phyloP scores from a whole-genome alignment of 2,797 vertebrate species.

The Cottoperca gobio region DNA sequence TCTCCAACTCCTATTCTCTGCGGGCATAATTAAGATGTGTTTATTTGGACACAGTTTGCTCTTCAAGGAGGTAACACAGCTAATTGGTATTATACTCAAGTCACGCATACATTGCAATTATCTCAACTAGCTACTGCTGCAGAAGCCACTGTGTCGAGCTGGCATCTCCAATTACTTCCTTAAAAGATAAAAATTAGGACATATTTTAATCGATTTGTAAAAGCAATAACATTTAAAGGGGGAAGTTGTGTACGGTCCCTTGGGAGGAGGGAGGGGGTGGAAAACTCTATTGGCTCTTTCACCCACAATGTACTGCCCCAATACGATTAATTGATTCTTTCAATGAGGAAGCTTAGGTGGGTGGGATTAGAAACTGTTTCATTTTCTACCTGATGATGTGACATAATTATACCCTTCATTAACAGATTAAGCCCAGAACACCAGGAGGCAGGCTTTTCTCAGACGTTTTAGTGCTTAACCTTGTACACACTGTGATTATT shows the following conservation, averaged over 20 bases:
- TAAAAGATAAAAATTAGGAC: slow-evolving; percentile 72
- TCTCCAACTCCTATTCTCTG: slow-evolving; percentile 80
- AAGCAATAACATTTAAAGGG: slow-evolving; percentile 63
- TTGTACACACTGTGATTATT: slow-evolving; percentile 3
- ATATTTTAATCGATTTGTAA: slow-evolving; percentile 78
- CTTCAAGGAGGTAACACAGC: slow-evolving; percentile 81
- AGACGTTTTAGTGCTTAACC: background rate
- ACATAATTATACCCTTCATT: slow-evolving; percentile 60
- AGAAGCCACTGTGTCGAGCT: slow-evolving; percentile 48
- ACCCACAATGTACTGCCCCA: slow-evolving; percentile 33
- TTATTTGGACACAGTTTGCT: slow-evolving; percentile 85
- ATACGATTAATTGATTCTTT: slow-evolving; percentile 51
- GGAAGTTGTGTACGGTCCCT: slow-evolving; percentile 8
- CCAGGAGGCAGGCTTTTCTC: background rate
- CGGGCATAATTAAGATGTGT: slow-evolving; percentile 84
- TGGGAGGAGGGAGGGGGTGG: slow-evolving; percentile 24
- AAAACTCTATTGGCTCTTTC: slow-evolving; percentile 50
- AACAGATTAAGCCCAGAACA: slow-evolving; percentile 42
- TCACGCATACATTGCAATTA: slow-evolving; percentile 72
- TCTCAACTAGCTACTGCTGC: slow-evolving; percentile 61
- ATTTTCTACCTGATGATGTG: slow-evolving; percentile 55
- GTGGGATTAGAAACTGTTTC: slow-evolving; percentile 44
- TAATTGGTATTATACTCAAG: slow-evolving; percentile 84
- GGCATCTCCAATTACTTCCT: slow-evolving; percentile 73
- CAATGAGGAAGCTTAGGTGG: slow-evolving; percentile 30